A percentile compares a stretch with the other conserved stretches of the same genome.
These are phyloP conservation scores for Seriola dumerili DNA, from an alignment of 2,113 vertebrate species.

Conservation along the genomic window DNA sequence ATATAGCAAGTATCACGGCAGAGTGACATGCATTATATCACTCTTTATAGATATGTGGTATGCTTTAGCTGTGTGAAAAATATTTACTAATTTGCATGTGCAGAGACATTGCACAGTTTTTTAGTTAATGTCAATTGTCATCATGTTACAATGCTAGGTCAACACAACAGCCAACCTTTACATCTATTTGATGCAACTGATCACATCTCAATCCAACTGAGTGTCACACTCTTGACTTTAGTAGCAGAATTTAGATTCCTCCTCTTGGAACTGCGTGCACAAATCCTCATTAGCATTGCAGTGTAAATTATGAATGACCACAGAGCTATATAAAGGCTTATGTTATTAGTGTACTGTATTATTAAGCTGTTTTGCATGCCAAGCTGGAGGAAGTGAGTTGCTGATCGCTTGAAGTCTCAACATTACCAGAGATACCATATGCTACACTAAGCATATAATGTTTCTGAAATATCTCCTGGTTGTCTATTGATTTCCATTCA, in stretches of 20 bases:
- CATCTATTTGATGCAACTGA: conserved; percentile 1
- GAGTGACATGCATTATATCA: background rate
- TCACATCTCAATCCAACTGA: conserved; percentile 12
- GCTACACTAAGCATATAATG: background rate
- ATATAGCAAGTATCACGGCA: background rate
- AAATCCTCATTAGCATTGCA: conserved; percentile 71
- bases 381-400: conserved; percentile 10
- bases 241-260: conserved; percentile 50
- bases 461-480: conserved; percentile 27
- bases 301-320: conserved; percentile 76
- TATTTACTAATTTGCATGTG: no score
- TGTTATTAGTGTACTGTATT: conserved; percentile 65
- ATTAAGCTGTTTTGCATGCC: conserved; percentile 63
- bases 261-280: conserved; percentile 49
- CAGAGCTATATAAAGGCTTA: conserved; percentile 61
- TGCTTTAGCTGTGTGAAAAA: background rate
- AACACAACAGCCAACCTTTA: background rate
- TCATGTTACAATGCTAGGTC: background rate
- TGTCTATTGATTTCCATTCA: background rate
- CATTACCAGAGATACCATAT: conserved; percentile 24
- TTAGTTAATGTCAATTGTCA: background rate
- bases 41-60: no score
- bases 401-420: conserved; percentile 51
- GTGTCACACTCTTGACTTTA: conserved; percentile 51
- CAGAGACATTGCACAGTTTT: background rate